Evolutionary conservation across 2,113 vertebrate species (phyloP).

Genomic region (Otocyon megalotis): DNA sequence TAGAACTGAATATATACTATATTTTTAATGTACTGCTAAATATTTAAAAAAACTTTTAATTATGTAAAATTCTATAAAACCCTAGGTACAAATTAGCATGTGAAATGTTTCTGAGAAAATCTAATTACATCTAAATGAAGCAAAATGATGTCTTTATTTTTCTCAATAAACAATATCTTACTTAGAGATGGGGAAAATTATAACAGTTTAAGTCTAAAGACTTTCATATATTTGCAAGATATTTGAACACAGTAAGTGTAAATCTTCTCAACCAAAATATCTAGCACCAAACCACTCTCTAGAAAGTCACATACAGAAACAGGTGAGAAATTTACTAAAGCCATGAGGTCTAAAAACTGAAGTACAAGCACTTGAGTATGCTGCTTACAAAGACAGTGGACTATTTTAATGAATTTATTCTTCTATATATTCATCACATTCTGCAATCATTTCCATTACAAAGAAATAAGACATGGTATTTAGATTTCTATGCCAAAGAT

Average conservation of each 20-base stretch:
- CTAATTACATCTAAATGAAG: background rate
- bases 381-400: background rate
- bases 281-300: background rate
- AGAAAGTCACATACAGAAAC: background rate
- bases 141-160: background rate
- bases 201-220: background rate
- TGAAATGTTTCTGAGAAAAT: background rate
- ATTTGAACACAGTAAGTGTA: background rate
- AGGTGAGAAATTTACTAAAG: background rate
- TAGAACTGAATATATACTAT: background rate
- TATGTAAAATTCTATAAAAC: background rate
- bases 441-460: background rate
- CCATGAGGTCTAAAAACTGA: background rate
- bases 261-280: slow-evolving; percentile 2
- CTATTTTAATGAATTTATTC: background rate
- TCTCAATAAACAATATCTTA: background rate
- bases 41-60: background rate
- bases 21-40: background rate
- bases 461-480: background rate
- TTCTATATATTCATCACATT: background rate
- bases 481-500: background rate
- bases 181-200: background rate
- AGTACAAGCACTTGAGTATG: background rate
- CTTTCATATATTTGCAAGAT: background rate
- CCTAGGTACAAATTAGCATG: background rate